Conservation (phyloP, 2,113 vertebrate species). For the Callithrix jacchus region DNA sequence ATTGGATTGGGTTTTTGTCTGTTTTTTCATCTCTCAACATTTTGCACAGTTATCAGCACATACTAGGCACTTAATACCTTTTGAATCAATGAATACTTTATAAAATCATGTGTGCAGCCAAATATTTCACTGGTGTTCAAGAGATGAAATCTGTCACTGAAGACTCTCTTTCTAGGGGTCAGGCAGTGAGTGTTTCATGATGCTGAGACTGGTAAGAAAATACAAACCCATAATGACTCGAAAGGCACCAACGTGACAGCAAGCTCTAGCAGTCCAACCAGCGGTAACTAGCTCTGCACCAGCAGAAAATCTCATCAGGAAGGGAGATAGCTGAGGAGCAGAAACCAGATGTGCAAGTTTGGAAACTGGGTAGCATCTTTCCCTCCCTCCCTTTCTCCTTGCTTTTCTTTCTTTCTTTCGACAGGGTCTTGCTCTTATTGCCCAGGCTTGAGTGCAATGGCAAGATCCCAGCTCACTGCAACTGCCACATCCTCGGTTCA, state of each 20-base stretch:
- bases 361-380: not conserved
- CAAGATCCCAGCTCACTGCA: too few relatives aligned
- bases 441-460: too few relatives aligned
- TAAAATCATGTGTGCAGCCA: not conserved
- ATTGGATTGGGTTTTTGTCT: too few relatives aligned
- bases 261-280: not conserved
- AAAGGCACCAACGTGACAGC: not conserved
- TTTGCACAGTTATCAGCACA: not conserved
- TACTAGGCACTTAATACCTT: not conserved
- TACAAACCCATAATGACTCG: not conserved
- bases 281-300: not conserved
- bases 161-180: not conserved
- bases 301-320: not conserved
- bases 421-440: too few relatives aligned
- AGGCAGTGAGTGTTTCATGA: not conserved
- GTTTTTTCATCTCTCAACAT: not conserved
- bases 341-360: not conserved
- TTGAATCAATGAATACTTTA: not conserved
- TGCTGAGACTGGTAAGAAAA: not conserved
- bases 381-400: too few relatives aligned
- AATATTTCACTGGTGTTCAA: not conserved
- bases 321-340: not conserved
- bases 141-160: not conserved
- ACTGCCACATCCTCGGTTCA: too few relatives aligned
- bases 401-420: too few relatives aligned